A percentile compares a stretch with the other conserved stretches of the same genome.
phyloP scores from a whole-genome alignment of 2,888 invertebrate species.

The Leptothorax acervorum region DNA sequence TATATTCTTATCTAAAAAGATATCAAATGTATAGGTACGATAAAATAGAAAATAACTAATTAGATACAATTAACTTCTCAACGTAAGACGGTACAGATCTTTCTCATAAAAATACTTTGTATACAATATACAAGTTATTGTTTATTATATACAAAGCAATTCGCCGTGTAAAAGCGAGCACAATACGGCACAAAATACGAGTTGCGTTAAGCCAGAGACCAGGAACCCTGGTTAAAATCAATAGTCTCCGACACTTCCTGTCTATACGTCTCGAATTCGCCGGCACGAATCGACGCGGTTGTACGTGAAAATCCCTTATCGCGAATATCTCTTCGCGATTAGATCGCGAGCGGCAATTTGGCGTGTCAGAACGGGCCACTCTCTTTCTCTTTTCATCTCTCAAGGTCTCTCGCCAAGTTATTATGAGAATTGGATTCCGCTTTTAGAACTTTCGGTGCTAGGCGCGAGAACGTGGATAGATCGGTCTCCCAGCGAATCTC shows the following conservation, averaged over 20 bases:
- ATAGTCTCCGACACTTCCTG: conserved; percentile 60
- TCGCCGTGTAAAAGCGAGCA: neutral
- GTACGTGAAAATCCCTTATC: conserved; percentile 56
- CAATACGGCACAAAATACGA: conserved; percentile 14
- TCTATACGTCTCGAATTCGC: conserved; percentile 48
- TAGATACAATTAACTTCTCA: conserved; percentile 1
- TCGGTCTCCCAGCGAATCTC: neutral
- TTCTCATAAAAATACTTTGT: neutral
- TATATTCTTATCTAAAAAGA: neutral
- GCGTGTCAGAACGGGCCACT: conserved; percentile 45
- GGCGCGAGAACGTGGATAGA: neutral
- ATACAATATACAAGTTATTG: neutral
- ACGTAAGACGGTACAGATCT: neutral
- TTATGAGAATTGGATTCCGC: neutral
- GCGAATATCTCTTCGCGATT: conserved; percentile 15
- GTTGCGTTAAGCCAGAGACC: conserved; percentile 11
- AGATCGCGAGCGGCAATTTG: conserved; percentile 36
- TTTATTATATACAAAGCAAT: neutral
- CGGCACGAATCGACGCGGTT: conserved; percentile 21
- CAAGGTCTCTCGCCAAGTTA: conserved; percentile 16
- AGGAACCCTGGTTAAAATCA: conserved; percentile 64
- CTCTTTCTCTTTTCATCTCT: conserved; percentile 13
- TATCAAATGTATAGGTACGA: neutral
- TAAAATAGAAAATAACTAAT: neutral
- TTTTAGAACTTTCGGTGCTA: conserved; percentile 35